These are phyloP conservation scores for Phylloscopus collybita DNA, from an alignment of 2,797 vertebrate species.

Conservation along the genomic window DNA sequence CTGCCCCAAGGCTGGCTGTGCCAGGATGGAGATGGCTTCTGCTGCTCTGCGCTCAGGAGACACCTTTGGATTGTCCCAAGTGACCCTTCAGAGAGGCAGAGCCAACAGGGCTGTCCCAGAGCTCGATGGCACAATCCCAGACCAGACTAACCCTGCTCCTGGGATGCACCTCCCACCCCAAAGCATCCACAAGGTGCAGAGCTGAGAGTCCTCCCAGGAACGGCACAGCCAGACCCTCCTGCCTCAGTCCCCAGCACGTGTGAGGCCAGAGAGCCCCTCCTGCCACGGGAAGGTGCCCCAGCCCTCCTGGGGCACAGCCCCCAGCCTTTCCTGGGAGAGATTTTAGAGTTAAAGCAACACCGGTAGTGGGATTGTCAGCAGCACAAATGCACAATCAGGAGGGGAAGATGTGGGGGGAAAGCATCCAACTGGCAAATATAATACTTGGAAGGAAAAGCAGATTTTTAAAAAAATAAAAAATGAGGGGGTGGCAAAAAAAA, in stretches of 20 bases:
- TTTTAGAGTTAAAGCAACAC: constrained; percentile 36
- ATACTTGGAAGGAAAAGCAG: constrained; percentile 73
- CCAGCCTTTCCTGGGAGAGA: not conserved
- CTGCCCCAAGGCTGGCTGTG: not conserved
- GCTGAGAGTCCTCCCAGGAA: rapidly evolving
- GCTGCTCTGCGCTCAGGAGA: not conserved
- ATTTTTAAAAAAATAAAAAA: constrained; percentile 49
- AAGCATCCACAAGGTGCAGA: not conserved
- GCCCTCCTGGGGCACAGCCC: not conserved
- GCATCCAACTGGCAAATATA: constrained; percentile 61
- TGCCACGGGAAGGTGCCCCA: not conserved
- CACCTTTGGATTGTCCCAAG: not conserved
- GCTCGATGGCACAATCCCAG: rapidly evolving
- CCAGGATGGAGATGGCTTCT: not conserved
- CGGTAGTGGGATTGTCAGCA: constrained; percentile 47
- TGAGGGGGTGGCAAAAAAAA: constrained; percentile 58
- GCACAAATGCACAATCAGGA: constrained; percentile 59
- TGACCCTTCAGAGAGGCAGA: not conserved
- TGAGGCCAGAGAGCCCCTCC: rapidly evolving
- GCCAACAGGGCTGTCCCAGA: not conserved
- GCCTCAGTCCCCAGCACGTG: not conserved
- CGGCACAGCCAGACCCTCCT: not conserved
- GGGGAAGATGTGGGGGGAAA: constrained; percentile 61
- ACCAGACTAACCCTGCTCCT: not conserved
- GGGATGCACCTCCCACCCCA: not conserved